These are phyloP conservation scores for Peromyscus attwateri DNA, from an alignment of 2,797 vertebrate species.

Conservation along the genomic window DNA sequence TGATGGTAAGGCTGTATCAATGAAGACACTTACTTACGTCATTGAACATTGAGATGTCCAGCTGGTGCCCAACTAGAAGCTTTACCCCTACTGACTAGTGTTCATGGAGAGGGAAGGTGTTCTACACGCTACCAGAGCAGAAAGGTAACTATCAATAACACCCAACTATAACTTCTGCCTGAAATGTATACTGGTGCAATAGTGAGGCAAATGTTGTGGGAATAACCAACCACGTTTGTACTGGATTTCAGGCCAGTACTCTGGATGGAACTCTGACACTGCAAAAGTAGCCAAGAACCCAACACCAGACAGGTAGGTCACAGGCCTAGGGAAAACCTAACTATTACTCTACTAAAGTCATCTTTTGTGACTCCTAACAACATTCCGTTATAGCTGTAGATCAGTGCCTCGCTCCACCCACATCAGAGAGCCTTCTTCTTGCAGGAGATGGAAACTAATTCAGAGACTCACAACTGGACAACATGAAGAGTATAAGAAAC, in stretches of 20 bases:
- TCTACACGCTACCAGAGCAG: not conserved
- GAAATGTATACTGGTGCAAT: not conserved
- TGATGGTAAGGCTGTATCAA: not conserved
- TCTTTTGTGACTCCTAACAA: not conserved
- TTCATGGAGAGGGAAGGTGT: not conserved
- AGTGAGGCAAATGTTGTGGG: not conserved
- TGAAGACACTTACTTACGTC: not conserved
- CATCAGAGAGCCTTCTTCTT: not conserved
- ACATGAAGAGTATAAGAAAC: not conserved
- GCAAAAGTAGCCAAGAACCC: not conserved
- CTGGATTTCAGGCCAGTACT: not conserved
- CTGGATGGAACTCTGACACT: not conserved
- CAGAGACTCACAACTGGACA: not conserved
- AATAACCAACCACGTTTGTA: not conserved
- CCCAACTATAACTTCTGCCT: not conserved
- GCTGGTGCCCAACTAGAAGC: not conserved
- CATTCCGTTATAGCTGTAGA: not conserved
- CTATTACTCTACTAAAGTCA: not conserved
- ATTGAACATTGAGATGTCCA: not conserved
- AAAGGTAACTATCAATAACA: not conserved
- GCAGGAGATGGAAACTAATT: not conserved
- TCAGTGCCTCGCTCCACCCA: not conserved
- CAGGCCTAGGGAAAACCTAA: not conserved
- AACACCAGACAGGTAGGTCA: not conserved
- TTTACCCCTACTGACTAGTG: not conserved